Conservation (phyloP, 2,797 vertebrate genomes). For the Notamacropus eugenii region DNA sequence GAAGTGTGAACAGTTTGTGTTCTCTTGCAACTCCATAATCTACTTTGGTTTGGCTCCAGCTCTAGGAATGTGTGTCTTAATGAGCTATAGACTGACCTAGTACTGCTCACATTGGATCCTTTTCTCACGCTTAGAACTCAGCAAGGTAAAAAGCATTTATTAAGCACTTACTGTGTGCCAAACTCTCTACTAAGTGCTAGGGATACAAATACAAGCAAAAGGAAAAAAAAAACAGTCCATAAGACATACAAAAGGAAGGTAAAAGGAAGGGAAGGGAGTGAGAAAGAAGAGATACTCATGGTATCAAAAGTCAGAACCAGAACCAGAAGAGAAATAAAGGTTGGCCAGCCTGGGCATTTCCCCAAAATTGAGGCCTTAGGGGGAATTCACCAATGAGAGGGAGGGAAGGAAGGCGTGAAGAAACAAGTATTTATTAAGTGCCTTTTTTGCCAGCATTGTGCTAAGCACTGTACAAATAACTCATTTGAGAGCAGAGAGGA, state of each 20-base stretch:
- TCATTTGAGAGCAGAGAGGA: background rate
- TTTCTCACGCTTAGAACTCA: background rate
- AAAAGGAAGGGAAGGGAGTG: background rate
- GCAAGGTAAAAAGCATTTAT: background rate
- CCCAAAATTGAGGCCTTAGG: background rate
- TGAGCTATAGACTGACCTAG: background rate
- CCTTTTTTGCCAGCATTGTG: background rate
- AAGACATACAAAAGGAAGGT: background rate
- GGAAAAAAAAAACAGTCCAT: background rate
- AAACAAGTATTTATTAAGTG: background rate
- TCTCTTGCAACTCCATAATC: background rate
- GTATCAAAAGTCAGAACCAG: background rate
- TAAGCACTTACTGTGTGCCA: background rate
- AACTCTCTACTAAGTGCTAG: background rate
- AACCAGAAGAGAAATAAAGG: background rate
- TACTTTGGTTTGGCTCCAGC: background rate
- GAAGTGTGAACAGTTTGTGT: background rate
- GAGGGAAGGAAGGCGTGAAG: background rate
- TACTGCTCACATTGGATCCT: background rate
- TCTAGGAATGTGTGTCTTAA: background rate
- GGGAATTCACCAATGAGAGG: background rate
- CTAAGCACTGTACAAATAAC: background rate
- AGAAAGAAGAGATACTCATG: background rate
- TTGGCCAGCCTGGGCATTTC: background rate
- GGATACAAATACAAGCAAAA: background rate